Base-by-base conservation (phyloP, 2,113 vertebrate genomes). In the Garra rufa region DNA sequence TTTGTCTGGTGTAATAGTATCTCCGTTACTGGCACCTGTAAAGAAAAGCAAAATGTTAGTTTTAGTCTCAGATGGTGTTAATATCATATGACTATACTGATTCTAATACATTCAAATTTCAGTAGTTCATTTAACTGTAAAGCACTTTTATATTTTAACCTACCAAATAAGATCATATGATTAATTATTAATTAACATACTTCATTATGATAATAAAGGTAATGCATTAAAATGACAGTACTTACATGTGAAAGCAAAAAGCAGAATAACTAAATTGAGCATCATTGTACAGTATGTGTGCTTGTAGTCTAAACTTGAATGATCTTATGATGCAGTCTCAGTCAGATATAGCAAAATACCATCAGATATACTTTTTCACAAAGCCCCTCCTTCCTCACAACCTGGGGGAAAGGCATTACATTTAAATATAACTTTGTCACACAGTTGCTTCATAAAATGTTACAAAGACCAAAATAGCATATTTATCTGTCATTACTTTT, bases 1-100 rank as follows among this genome's bases (percentile, higher is more conserved):
- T 69, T 38, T 69, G 10, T 21, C 17, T 69, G 65, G 30, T 38
- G 8, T 69, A 69, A 69, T 69, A 38, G 65, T 38, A 69, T 69
- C 65, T 38, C 30, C 65, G 9, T 69, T 69, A 69, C 65, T 69
- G 30, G 30, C 30, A 69, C 17, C 65, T 69, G 65, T 17, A 67
- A 38, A 38, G 8, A 63, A 63, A 63, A 63, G 2, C 28, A 8
- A 69, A 69, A 69, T 21, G 59, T 28, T 63, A 14, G 10, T 61
- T 61, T 61, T 61, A 67, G 11, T 61, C 59, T 28, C 24, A 28
- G 6, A 30, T 6, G 26, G 59, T 7, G 13, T 14, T 15, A 28
- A 28, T 28, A 14, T 61, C 28, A 30, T 28, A 30, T 26, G n/a
- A 3, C 59, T 7, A 1, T 63, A 26, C 59, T 63, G 59, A 14